Percentiles rank a stretch among this genome's conserved stretches.
phyloP scores from a whole-genome alignment of 2,113 vertebrate genomes.

The Regulus satrapa region DNA sequence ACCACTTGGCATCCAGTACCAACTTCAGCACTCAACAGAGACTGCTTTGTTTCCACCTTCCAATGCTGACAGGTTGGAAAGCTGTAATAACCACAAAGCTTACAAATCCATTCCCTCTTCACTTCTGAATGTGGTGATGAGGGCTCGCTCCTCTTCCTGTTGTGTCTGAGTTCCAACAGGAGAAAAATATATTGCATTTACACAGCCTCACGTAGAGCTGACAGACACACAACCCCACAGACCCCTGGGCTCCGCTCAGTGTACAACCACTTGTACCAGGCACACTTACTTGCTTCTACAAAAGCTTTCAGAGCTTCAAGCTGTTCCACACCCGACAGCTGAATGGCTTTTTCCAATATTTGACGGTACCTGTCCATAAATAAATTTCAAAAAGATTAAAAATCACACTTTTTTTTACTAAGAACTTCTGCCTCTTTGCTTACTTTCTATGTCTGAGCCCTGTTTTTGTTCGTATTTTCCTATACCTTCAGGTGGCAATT shows the following conservation, averaged over 20 bases:
- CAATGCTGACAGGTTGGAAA: not conserved
- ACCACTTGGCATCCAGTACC: not conserved
- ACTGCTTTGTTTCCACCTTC: not conserved
- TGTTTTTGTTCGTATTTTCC: not conserved
- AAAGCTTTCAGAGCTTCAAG: constrained; percentile 97
- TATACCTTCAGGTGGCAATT: not conserved
- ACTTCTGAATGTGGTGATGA: not conserved
- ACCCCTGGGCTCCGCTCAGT: not conserved
- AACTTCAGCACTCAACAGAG: not conserved
- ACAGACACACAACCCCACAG: not conserved
- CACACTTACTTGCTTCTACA: constrained; percentile 95
- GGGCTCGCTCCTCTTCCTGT: not conserved
- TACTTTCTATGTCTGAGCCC: not conserved
- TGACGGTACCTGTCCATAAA: constrained; percentile 85
- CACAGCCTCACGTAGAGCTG: rapidly evolving
- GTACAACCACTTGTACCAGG: not conserved
- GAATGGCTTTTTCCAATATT: constrained; percentile 94
- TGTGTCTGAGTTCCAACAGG: not conserved
- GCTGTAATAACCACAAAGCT: not conserved
- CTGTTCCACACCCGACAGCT: constrained; percentile 87
- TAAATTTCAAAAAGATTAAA: not conserved
- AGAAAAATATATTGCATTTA: not conserved
- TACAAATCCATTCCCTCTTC: not conserved
- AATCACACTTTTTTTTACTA: not conserved
- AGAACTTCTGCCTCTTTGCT: not conserved